These are phyloP conservation scores for Chymomyza amoena DNA, from an alignment of 2,888 invertebrate genomes.

Conservation along the genomic window DNA sequence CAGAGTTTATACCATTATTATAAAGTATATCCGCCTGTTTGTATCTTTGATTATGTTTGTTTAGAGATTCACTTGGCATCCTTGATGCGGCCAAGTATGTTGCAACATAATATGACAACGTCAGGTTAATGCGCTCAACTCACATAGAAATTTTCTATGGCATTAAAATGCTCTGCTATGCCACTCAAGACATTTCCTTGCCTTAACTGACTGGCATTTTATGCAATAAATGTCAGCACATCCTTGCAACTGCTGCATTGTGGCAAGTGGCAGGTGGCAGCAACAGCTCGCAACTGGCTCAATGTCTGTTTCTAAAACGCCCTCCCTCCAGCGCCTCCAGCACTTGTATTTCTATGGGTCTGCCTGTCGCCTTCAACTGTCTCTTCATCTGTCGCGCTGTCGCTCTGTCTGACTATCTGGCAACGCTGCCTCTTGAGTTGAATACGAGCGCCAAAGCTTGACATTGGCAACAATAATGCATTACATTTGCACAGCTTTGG, in stretches of 20 bases:
- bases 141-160: slow-evolving; percentile 56
- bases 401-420: background rate
- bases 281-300: slow-evolving; percentile 15
- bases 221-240: slow-evolving; percentile 61
- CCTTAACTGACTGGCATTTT: slow-evolving; percentile 55
- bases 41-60: background rate
- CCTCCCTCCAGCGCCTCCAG: background rate
- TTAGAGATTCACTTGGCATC: background rate
- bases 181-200: slow-evolving; percentile 33
- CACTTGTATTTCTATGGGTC: no score
- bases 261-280: slow-evolving; percentile 54
- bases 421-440: background rate
- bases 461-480: slow-evolving; percentile 3
- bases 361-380: background rate
- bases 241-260: slow-evolving; percentile 35
- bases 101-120: slow-evolving; percentile 39
- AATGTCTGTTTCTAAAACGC: slow-evolving; percentile 23
- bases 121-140: slow-evolving; percentile 51
- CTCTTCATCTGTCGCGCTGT: background rate
- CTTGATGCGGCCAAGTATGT: slow-evolving; percentile 41
- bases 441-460: background rate
- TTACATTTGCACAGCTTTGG: background rate
- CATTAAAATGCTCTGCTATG: slow-evolving; percentile 47
- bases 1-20: background rate
- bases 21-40: background rate